Base-by-base conservation (phyloP, 2,888 invertebrate species). In the Coelopa pilipes region DNA sequence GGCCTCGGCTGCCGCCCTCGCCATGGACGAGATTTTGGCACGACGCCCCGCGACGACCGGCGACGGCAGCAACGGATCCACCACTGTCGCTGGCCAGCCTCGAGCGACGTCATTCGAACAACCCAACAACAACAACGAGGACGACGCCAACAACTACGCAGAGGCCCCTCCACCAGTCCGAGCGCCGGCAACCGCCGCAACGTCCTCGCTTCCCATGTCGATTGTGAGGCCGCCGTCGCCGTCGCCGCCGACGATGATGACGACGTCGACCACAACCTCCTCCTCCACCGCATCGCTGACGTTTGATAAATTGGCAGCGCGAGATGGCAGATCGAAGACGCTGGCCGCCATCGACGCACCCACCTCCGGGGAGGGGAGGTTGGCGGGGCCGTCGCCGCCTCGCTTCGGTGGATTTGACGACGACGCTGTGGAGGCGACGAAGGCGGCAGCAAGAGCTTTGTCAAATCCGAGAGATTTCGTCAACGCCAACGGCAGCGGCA, bases 301-400 rank as follows among this genome's bases (percentile, higher is more conserved):
- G 78, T 81, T 82, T 83, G 84, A 83, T 78, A 80, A 80, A 81
- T 80, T 83, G 78, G 79, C 82, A 81, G 81, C 81, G 79, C 47
- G 46, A 34, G 21, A 65, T 57, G 57, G 53, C 59, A 66, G 45
- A 34, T n/a, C 50, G 57, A 53, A 47, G 57, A 50, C 76, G 67
- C 50, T 74, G 74, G 49, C 73, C 75, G 34, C 73, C 75, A 49
- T 34, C 72, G 11, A 73, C 76, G 67, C 75, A 74, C 15, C 73
- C 71, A 47, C 50, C 63, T 24, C 73, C 47, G 47, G n/a, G 21
- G 4, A 24, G 9, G 15, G 3, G 15, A 9, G 17, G 15, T 9
- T 55, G n/a, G 59, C 19, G 65, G 19, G 55, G 62, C 34, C 45
- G 59, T 55, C 19, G 53, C 19, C 11, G 67, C 67, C 47, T 10